A percentile compares a stretch with the other conserved stretches of the same genome.
Evolutionary conservation across 2,888 invertebrate genomes (phyloP).

Genomic region (Mechanitis messenoides): DNA sequence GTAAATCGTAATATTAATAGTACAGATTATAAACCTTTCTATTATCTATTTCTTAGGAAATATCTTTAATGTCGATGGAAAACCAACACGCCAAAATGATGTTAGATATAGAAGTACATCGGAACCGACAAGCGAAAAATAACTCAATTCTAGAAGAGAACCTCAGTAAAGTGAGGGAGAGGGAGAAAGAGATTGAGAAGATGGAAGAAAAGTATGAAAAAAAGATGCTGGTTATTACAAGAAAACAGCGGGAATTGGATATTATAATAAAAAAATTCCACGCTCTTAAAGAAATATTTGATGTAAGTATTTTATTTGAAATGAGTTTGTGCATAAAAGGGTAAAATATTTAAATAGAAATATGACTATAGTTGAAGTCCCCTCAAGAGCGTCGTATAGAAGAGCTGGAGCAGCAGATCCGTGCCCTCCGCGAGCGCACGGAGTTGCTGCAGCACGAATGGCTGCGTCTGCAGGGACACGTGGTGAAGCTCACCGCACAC

Average conservation of each 20-base stretch:
- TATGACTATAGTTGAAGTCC: slow-evolving; percentile 48
- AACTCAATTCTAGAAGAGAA: slow-evolving; percentile 49
- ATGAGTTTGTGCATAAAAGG: too few species aligned
- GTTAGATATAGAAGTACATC: slow-evolving; percentile 76
- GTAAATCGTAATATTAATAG: too few species aligned
- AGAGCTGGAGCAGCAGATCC: slow-evolving; percentile 80
- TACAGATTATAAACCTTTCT: slow-evolving; percentile 2
- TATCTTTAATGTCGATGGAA: slow-evolving; percentile 71
- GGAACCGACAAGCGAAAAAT: slow-evolving; percentile 57
- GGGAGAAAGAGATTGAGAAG: slow-evolving; percentile 53
- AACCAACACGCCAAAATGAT: slow-evolving; percentile 76
- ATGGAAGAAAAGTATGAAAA: slow-evolving; percentile 55
- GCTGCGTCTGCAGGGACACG: slow-evolving; percentile 85
- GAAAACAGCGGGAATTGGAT: slow-evolving; percentile 64
- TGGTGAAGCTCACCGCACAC: slow-evolving; percentile 81
- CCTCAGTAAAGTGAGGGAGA: slow-evolving; percentile 44
- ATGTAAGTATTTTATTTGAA: slow-evolving; percentile 17
- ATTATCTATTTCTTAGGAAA: slow-evolving; percentile 57
- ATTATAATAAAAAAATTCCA: slow-evolving; percentile 53
- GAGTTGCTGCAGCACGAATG: slow-evolving; percentile 83
- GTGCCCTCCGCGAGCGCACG: slow-evolving; percentile 77
- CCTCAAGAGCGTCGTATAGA: slow-evolving; percentile 80
- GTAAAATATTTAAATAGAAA: too few species aligned
- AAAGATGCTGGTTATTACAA: slow-evolving; percentile 45
- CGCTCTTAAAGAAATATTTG: slow-evolving; percentile 31